Conservation (phyloP, 1,140 invertebrate genomes). For the Aleiodes sp. region DNA sequence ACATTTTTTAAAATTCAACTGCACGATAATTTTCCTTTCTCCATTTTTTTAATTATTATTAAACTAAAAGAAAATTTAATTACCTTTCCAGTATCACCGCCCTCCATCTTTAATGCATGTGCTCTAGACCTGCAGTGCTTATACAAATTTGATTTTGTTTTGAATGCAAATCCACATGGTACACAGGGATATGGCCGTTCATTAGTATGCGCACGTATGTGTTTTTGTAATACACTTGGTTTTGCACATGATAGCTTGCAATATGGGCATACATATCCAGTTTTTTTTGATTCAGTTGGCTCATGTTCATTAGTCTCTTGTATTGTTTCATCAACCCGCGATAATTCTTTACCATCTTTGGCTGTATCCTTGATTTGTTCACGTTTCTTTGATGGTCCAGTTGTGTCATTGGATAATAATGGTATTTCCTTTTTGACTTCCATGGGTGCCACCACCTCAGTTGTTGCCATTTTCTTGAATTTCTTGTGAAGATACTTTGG, state of each 20-base stretch:
- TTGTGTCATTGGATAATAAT: conserved; percentile 46
- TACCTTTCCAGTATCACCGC: conserved; percentile 66
- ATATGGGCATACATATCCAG: conserved; percentile 81
- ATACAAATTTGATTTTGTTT: conserved; percentile 93
- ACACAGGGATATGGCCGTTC: conserved; percentile 90
- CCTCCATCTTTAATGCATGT: conserved; percentile 77
- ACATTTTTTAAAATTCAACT: too few species aligned
- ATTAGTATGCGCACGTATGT: conserved; percentile 92
- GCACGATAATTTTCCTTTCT: too few species aligned
- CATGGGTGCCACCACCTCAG: conserved; percentile 53
- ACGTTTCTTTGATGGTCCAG: conserved; percentile 61
- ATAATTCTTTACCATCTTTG: conserved; percentile 42
- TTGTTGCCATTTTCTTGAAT: conserved; percentile 85
- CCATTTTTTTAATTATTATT: too few species aligned
- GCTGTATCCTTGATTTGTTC: conserved; percentile 53
- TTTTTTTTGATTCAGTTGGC: conserved; percentile 58
- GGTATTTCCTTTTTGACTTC: conserved; percentile 44
- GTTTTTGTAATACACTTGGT: conserved; percentile 93
- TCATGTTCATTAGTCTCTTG: conserved; percentile 46
- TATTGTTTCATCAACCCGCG: conserved; percentile 40
- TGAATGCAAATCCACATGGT: conserved; percentile 91
- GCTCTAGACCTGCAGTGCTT: conserved; percentile 88
- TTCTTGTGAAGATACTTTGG: conserved; percentile 89
- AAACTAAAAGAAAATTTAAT: too few species aligned
- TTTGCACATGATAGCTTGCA: conserved; percentile 90